Conservation (phyloP, 2,113 vertebrate genomes). For the Bostrychus sinensis region DNA sequence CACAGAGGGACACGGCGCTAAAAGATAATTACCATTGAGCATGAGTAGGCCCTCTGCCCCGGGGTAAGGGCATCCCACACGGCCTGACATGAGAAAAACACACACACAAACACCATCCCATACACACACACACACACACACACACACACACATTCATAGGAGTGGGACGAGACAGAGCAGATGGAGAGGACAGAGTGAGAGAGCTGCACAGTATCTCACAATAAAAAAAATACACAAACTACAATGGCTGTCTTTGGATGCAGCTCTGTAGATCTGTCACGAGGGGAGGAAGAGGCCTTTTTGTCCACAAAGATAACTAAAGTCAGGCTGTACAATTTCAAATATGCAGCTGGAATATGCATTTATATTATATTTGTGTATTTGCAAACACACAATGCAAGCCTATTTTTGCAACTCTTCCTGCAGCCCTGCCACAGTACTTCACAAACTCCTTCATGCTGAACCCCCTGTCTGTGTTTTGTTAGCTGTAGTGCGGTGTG, state of each 20-base stretch:
- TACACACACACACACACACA: conserved; percentile 70
- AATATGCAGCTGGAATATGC: too few relatives aligned
- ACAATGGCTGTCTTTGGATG: conserved; percentile 10
- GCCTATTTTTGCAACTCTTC: neutral
- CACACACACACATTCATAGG: conserved; percentile 30
- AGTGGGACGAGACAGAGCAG: conserved; percentile 51
- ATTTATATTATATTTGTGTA: too few relatives aligned
- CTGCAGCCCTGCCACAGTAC: neutral
- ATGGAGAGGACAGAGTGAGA: conserved; percentile 58
- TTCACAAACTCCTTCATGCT: neutral
- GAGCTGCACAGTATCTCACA: conserved; percentile 16
- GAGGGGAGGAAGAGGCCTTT: neutral
- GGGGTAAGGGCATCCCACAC: conserved; percentile 92
- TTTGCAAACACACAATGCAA: neutral
- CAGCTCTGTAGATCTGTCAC: conserved; percentile 3
- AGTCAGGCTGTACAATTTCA: too few relatives aligned
- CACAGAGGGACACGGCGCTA: conserved; percentile 34
- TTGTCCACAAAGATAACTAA: neutral
- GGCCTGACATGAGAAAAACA: conserved; percentile 84
- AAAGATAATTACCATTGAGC: conserved; percentile 93
- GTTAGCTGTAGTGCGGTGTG: conserved; percentile 31
- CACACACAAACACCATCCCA: conserved; percentile 81
- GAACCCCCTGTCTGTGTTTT: conserved; percentile 10
- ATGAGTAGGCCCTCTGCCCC: conserved; percentile 96
- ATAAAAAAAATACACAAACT: conserved; percentile 1